Evolutionary conservation across 2,113 vertebrate genomes (phyloP).

Genomic region (Hyperoodon ampullatus): DNA sequence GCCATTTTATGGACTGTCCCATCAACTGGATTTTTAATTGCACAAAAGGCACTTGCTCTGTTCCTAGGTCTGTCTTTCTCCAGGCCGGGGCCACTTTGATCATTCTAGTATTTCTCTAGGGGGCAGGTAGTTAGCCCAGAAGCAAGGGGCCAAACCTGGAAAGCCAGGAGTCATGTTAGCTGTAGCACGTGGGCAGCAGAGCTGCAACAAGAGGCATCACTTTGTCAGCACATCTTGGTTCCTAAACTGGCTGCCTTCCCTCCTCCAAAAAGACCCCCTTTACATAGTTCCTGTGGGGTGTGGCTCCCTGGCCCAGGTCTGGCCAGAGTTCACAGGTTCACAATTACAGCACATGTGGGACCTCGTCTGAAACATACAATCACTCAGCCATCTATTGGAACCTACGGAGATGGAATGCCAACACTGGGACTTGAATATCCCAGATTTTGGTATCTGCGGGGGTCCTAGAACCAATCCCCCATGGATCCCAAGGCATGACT

Average conservation of each 20-base stretch:
- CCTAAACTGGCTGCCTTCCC: neutral
- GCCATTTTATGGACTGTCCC: neutral
- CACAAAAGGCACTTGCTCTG: neutral
- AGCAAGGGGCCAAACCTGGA: neutral
- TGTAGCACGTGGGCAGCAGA: neutral
- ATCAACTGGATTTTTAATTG: neutral
- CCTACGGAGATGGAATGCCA: neutral
- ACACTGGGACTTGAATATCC: neutral
- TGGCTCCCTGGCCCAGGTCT: neutral
- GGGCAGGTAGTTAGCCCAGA: fast-evolving
- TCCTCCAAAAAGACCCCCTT: neutral
- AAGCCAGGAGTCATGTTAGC: neutral
- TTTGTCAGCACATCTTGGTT: neutral
- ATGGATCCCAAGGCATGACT: neutral
- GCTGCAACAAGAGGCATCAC: neutral
- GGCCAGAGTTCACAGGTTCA: neutral
- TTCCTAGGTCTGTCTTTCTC: neutral
- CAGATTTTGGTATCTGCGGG: neutral
- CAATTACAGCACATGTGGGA: no score
- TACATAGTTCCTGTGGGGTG: neutral
- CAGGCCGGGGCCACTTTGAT: no score
- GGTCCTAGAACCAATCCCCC: neutral
- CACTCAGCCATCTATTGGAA: neutral
- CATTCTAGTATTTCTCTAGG: neutral
- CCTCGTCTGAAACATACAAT: neutral